Evolutionary conservation across 2,113 vertebrate species (phyloP), one percentile per base, ranked within the genome.

Genomic region (Ginglymostoma cirratum): DNA sequence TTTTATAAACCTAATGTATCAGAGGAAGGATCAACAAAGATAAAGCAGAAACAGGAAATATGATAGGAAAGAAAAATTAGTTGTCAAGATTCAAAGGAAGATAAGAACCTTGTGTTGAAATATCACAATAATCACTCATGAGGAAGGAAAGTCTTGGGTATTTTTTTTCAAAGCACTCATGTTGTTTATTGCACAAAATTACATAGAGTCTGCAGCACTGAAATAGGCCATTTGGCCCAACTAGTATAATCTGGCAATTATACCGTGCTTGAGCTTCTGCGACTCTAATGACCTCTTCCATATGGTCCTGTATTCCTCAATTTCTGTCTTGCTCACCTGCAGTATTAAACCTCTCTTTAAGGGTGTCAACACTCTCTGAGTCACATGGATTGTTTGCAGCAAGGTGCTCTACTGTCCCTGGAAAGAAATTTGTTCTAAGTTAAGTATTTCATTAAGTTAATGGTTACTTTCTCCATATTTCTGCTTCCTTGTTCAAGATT

Each of bases 51-150:
- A 61, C 55, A 90, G 87, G 87, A 90, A 90, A 90, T 61, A 90
- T 90, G 87, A 90, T 90, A 90, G 87, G 87, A 61, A 34, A 90
- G 87, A 90, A 90, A 90, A 90, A 90, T 90, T 90, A 90, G 55
- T 90, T 61, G 55, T 90, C 87, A 90, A 90, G 87, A 90, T 90
- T 90, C 87, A 90, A 90, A 90, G 52, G 55, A n/a, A 90, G 87
- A 90, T 90, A 90, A 17, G 48, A 8, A 19, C 15, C 55, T 27
- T 90, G 87, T 90, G 87, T 90, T 90, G 87, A 90, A 90, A 90
- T 90, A 90, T 52, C 55, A 90, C 87, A 83, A 83, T 83, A 83
- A 83, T 83, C 80, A 83, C 19, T 83, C 21, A 42, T 23, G 38
- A 83, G 38, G 80, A 83, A 42, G 80, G 80, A 42, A 45, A 42